Evolutionary conservation across 2,797 vertebrate genomes (phyloP).

Genomic region (Lutjanus campechanus): DNA sequence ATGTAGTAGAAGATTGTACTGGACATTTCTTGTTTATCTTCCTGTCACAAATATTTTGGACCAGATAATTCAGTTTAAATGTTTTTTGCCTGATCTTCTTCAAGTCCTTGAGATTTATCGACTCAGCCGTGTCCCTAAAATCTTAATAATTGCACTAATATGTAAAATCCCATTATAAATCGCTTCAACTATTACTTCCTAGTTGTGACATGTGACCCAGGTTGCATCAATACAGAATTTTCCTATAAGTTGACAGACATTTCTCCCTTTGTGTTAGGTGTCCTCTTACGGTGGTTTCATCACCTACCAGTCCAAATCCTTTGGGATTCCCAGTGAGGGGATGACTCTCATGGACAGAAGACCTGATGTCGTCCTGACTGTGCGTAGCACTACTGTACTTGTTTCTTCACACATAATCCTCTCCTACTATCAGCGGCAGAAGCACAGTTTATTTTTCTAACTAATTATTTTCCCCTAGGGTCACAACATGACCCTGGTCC

Average conservation of each 20-base stretch:
- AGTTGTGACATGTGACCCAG: not conserved
- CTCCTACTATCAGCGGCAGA: not conserved
- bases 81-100: not conserved
- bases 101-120: not conserved
- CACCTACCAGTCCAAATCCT: constrained; percentile 94
- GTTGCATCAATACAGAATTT: not conserved
- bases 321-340: constrained; percentile 93
- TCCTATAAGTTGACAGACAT: constrained; percentile 10
- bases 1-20: not conserved
- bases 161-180: not conserved
- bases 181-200: not conserved
- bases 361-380: constrained; percentile 89
- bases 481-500: constrained; percentile 86
- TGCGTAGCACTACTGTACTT: constrained; percentile 74
- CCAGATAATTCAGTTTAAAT: not conserved
- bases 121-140: not conserved
- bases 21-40: not conserved
- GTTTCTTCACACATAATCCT: not conserved
- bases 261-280: constrained; percentile 81
- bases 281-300: constrained; percentile 94
- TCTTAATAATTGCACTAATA: not conserved
- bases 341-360: constrained; percentile 89
- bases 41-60: not conserved
- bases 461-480: constrained; percentile 79
- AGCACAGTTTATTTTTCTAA: constrained; percentile 2